A percentile compares a stretch with the other conserved stretches of the same genome.
These are phyloP conservation scores for Candoia aspera DNA, from an alignment of 2,113 vertebrate species.

Conservation along the genomic window DNA sequence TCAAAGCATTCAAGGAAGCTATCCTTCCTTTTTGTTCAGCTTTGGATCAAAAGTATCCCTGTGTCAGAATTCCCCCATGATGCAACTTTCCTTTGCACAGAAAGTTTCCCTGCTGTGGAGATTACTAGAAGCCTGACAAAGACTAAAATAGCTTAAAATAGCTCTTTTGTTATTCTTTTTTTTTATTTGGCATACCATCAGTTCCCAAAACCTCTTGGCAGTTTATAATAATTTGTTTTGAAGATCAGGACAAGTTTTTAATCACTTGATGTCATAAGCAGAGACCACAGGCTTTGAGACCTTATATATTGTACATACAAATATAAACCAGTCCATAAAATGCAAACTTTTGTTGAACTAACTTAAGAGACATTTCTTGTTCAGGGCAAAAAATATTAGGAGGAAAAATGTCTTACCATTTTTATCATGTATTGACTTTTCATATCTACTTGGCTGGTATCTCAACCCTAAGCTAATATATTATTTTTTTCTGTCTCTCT, in stretches of 20 bases:
- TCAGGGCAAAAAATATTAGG: neutral
- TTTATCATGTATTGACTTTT: neutral
- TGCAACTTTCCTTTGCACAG: neutral
- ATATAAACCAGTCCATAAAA: neutral
- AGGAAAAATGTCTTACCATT: neutral
- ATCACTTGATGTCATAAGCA: neutral
- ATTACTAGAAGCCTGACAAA: neutral
- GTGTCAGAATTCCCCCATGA: too few relatives aligned
- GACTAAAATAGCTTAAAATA: neutral
- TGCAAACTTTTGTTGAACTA: neutral
- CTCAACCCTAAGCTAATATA: constrained; percentile 24
- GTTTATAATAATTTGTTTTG: neutral
- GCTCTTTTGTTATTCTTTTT: neutral
- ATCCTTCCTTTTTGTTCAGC: neutral
- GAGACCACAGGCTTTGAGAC: neutral
- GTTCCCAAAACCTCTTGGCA: too few relatives aligned
- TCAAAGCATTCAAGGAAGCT: neutral
- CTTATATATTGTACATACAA: neutral
- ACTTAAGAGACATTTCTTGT: neutral
- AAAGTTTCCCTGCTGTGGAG: neutral
- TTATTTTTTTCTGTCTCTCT: neutral
- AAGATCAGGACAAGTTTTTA: neutral
- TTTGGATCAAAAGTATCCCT: neutral
- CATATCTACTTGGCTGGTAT: neutral
- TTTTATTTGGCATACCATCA: neutral